Evolutionary conservation across 2,888 invertebrate genomes (phyloP).

Genomic region (Alentia gelatinosa): DNA sequence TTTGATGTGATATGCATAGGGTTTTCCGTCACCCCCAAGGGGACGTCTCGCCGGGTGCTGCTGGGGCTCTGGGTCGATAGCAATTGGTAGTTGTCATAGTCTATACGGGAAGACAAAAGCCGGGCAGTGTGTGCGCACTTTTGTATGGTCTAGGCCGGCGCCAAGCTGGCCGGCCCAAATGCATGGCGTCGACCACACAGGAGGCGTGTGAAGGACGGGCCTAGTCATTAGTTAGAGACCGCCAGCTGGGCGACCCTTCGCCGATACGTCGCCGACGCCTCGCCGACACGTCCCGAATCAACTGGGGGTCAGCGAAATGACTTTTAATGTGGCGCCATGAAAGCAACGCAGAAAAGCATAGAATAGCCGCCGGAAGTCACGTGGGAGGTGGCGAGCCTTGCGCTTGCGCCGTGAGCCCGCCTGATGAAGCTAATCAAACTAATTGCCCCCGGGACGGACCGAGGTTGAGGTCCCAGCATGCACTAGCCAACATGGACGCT

Average conservation of each 20-base stretch:
- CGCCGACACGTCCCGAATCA: background rate
- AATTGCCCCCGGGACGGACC: background rate
- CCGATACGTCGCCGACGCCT: background rate
- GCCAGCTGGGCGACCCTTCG: background rate
- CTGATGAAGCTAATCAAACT: conserved; percentile 45
- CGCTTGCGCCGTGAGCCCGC: conserved; percentile 41
- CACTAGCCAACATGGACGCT: background rate
- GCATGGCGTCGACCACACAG: background rate
- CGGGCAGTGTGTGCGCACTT: background rate
- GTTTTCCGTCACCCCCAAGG: background rate
- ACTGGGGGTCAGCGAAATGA: background rate
- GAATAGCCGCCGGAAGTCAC: background rate
- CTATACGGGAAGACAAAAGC: background rate
- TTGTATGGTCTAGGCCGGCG: background rate
- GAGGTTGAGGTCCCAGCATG: background rate
- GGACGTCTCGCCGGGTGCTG: background rate
- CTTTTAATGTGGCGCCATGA: background rate
- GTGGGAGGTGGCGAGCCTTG: conserved; percentile 24
- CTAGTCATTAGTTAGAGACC: background rate
- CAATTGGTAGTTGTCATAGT: conserved; percentile 7
- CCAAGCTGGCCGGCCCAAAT: background rate
- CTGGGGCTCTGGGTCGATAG: background rate
- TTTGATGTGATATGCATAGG: background rate
- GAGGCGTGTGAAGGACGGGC: background rate
- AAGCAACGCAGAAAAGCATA: background rate